Conservation (phyloP, 1,140 invertebrate species). For the Heliconius nattereri region DNA sequence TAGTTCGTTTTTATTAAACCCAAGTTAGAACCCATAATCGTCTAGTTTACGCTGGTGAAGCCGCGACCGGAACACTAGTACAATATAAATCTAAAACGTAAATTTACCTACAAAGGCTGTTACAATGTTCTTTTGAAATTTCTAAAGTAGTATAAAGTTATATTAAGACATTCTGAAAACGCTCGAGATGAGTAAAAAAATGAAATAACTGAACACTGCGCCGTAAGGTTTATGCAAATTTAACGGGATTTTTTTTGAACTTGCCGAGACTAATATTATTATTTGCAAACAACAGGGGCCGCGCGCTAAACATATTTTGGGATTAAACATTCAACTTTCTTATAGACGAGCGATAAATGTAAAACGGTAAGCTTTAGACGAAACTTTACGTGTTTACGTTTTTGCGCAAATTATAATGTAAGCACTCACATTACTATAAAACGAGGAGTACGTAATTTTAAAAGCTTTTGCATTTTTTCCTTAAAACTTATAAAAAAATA, state of each 20-base stretch:
- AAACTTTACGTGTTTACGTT: slow-evolving; percentile 16
- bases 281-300: slow-evolving; percentile 66
- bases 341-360: slow-evolving; percentile 41
- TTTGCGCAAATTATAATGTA: slow-evolving; percentile 7
- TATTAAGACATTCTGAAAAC: not conserved
- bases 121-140: not conserved
- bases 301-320: slow-evolving; percentile 47
- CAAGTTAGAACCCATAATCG: too few species aligned
- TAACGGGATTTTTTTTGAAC: slow-evolving; percentile 67
- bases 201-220: slow-evolving; percentile 52
- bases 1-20: too few species aligned
- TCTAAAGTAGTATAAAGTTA: not conserved
- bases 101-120: not conserved
- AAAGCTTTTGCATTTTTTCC: not conserved
- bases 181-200: slow-evolving; percentile 43
- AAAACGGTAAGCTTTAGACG: slow-evolving; percentile 33
- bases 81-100: not conserved
- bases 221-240: slow-evolving; percentile 73
- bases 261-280: slow-evolving; percentile 69
- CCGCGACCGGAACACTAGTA: too few species aligned
- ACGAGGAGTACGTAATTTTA: not conserved
- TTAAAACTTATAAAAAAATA: not conserved
- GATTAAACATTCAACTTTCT: slow-evolving; percentile 40
- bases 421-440: not conserved
- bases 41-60: too few species aligned